Conservation (phyloP, 2,113 vertebrate genomes). For the Brachionichthys hirsutus region DNA sequence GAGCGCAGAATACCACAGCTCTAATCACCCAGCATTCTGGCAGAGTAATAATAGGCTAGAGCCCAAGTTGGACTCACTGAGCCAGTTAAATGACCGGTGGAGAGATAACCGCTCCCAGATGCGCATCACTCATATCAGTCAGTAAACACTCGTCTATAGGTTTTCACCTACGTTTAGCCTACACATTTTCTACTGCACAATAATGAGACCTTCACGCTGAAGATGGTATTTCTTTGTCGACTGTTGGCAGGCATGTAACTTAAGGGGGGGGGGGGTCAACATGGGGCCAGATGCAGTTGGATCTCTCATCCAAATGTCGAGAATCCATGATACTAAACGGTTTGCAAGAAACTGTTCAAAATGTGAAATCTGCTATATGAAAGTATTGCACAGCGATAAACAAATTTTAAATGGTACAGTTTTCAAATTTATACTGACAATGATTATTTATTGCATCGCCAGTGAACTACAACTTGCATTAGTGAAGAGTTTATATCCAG, state of each 20-base stretch:
- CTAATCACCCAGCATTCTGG: constrained; percentile 59
- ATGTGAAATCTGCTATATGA: not conserved
- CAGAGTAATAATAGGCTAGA: constrained; percentile 61
- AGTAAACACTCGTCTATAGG: constrained; percentile 47
- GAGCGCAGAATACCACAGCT: constrained; percentile 37
- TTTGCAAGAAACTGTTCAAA: constrained; percentile 6
- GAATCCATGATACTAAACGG: constrained; percentile 8
- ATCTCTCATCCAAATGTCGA: constrained; percentile 28
- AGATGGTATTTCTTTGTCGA: constrained; percentile 25
- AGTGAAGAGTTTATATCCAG: too few relatives aligned
- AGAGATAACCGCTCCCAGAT: constrained; percentile 69
- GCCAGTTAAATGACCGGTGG: constrained; percentile 59
- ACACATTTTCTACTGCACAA: constrained; percentile 39
- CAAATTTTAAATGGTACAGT: too few relatives aligned
- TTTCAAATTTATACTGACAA: too few relatives aligned
- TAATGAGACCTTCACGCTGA: constrained; percentile 37
- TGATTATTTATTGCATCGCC: too few relatives aligned
- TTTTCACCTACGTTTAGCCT: constrained; percentile 50
- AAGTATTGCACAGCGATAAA: not conserved
- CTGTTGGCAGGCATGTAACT: constrained; percentile 33
- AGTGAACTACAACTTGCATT: too few relatives aligned
- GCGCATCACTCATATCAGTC: constrained; percentile 65
- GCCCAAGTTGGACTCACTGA: constrained; percentile 46
- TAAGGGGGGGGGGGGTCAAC: constrained; percentile 31
- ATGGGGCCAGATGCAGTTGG: constrained; percentile 22